Conservation (phyloP, 2,113 vertebrate genomes). For the Orcinus orca region DNA sequence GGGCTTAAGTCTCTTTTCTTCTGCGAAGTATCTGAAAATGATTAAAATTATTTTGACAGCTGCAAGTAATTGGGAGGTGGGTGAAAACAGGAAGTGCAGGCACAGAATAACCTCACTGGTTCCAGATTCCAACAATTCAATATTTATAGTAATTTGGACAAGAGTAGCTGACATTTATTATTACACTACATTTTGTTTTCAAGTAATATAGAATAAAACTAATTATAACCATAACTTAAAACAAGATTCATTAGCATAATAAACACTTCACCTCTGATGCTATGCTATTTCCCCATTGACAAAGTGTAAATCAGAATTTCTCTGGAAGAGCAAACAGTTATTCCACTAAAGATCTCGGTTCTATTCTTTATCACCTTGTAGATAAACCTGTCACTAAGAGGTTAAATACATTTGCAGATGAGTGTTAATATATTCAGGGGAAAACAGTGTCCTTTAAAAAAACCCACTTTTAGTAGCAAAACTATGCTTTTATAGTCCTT, state of each 20-base stretch:
- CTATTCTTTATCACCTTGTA: neutral
- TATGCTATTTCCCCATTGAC: neutral
- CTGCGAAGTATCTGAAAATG: constrained; percentile 28
- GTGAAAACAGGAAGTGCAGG: constrained; percentile 51
- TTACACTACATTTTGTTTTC: neutral
- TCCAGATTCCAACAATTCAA: neutral
- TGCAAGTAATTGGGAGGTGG: constrained; percentile 24
- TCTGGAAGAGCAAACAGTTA: neutral
- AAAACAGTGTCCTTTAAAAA: neutral
- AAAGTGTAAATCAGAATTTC: constrained; percentile 21
- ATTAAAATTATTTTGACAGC: constrained; percentile 63
- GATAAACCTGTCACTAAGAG: neutral
- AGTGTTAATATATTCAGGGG: neutral
- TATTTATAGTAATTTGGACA: neutral
- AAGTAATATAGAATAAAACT: constrained; percentile 2
- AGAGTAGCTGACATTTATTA: neutral
- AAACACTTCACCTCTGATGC: constrained; percentile 10
- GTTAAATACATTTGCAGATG: constrained; percentile 10
- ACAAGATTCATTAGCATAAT: neutral
- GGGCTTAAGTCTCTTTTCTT: neutral
- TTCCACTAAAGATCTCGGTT: neutral
- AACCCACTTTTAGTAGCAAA: neutral
- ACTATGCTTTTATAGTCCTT: neutral
- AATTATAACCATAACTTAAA: neutral
- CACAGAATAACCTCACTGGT: neutral